These are phyloP conservation scores for Gambusia yucatana DNA, from an alignment of 2,797 vertebrate genomes.

Conservation along the genomic window DNA sequence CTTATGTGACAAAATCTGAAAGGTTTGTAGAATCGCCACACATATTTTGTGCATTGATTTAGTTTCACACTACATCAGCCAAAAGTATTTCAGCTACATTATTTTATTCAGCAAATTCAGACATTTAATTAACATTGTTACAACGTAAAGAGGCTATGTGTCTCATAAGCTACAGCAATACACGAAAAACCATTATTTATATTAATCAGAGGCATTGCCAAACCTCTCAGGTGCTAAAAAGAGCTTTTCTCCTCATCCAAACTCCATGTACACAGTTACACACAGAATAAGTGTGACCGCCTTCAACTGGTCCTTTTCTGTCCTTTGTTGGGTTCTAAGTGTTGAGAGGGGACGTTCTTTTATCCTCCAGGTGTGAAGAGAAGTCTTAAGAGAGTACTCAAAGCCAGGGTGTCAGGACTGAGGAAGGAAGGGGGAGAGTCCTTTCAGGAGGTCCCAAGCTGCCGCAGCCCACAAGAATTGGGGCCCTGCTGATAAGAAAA, in stretches of 20 bases:
- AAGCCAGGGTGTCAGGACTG: slow-evolving; percentile 19
- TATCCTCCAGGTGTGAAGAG: slow-evolving; percentile 36
- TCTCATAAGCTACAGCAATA: slow-evolving; percentile 61
- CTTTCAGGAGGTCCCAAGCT: slow-evolving; percentile 21
- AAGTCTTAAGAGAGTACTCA: slow-evolving; percentile 37
- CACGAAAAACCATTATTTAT: slow-evolving; percentile 74
- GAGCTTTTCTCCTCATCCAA: slow-evolving; percentile 67
- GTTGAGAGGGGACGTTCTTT: slow-evolving; percentile 25
- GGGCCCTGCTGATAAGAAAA: slow-evolving; percentile 11
- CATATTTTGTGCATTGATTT: background rate
- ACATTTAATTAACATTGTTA: slow-evolving; percentile 62
- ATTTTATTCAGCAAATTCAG: slow-evolving; percentile 71
- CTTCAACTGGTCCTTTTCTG: slow-evolving; percentile 21
- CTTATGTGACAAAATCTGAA: background rate
- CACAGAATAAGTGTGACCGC: slow-evolving; percentile 45
- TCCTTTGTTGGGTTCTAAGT: slow-evolving; percentile 46
- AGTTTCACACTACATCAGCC: slow-evolving; percentile 6
- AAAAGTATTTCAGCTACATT: slow-evolving; percentile 29
- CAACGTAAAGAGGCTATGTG: slow-evolving; percentile 60
- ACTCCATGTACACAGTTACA: slow-evolving; percentile 58
- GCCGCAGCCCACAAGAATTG: slow-evolving; percentile 5
- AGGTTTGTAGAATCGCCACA: background rate
- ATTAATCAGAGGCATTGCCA: slow-evolving; percentile 67
- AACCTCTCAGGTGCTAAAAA: slow-evolving; percentile 66
- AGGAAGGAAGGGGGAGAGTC: background rate